Percentiles rank a stretch among this genome's conserved stretches.
These are phyloP conservation scores for Arrhamphus sclerolepis DNA, from an alignment of 2,797 vertebrate species.

Conservation along the genomic window DNA sequence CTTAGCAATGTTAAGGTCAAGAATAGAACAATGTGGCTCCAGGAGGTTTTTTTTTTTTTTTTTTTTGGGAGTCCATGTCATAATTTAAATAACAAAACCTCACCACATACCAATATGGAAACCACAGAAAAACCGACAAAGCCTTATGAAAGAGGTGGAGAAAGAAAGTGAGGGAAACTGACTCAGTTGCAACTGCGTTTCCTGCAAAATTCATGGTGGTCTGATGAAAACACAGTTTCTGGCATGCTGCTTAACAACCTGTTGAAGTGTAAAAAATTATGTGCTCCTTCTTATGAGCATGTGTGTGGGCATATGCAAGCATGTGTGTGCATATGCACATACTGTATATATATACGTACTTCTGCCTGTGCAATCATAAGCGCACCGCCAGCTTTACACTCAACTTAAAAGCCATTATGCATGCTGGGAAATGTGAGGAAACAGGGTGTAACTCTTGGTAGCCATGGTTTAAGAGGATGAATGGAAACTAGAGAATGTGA, in stretches of 20 bases:
- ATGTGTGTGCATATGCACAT: slow-evolving; percentile 38
- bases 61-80: slow-evolving; percentile 26
- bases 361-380: slow-evolving; percentile 32
- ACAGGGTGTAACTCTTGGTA: slow-evolving; percentile 33
- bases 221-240: slow-evolving; percentile 73
- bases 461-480: slow-evolving; percentile 35
- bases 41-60: slow-evolving; percentile 24
- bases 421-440: slow-evolving; percentile 49
- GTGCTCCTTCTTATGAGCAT: slow-evolving; percentile 61
- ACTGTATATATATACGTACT: slow-evolving; percentile 4
- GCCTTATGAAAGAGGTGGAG: slow-evolving; percentile 24
- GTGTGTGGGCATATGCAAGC: slow-evolving; percentile 49
- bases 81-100: slow-evolving; percentile 44
- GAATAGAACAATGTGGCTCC: slow-evolving; percentile 18
- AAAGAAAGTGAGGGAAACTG: slow-evolving; percentile 41
- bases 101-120: slow-evolving; percentile 44
- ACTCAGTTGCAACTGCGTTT: slow-evolving; percentile 43
- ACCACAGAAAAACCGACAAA: slow-evolving; percentile 43
- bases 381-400: slow-evolving; percentile 45
- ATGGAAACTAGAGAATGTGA: slow-evolving; percentile 58
- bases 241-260: slow-evolving; percentile 78
- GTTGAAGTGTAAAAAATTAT: slow-evolving; percentile 75
- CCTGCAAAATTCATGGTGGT: slow-evolving; percentile 72
- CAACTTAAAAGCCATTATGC: slow-evolving; percentile 55
- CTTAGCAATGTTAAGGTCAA: slow-evolving; percentile 51